phyloP scores from a whole-genome alignment of 1,140 invertebrate species.

The Macrobrachium rosenbergii region DNA sequence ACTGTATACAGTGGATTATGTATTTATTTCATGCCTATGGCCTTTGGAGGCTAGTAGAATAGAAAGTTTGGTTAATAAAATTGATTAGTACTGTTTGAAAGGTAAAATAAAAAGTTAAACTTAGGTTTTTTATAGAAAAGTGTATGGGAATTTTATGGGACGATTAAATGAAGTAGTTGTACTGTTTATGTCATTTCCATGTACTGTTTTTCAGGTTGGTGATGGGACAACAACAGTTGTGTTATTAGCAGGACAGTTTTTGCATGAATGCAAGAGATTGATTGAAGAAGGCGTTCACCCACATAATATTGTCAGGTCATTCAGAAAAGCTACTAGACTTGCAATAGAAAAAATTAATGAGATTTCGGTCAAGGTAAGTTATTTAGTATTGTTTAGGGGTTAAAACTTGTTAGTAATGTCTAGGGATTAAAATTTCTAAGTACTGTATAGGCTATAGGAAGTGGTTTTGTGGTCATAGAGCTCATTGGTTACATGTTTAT shows the following conservation, averaged over 20 bases:
- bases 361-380: slow-evolving; percentile 81
- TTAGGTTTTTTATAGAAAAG: background rate
- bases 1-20: no score
- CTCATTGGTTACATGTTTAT: no score
- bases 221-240: slow-evolving; percentile 99
- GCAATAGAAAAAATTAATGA: slow-evolving; percentile 88
- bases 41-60: background rate
- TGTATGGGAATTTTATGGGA: background rate
- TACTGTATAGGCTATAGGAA: no score
- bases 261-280: slow-evolving; percentile 95
- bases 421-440: no score
- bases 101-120: background rate
- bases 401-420: background rate
- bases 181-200: background rate
- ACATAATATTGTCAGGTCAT: slow-evolving; percentile 71
- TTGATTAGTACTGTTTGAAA: background rate
- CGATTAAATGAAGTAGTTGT: no score
- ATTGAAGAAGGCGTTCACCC: slow-evolving; percentile 98
- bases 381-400: background rate
- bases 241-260: slow-evolving; percentile 92
- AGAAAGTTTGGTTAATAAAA: background rate
- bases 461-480: background rate
- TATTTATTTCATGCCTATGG: no score
- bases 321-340: slow-evolving; percentile 82
- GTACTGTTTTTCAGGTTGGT: slow-evolving; percentile 85